These are phyloP conservation scores for Rhabdornis inornatus DNA, from an alignment of 2,113 vertebrate genomes.

Conservation along the genomic window DNA sequence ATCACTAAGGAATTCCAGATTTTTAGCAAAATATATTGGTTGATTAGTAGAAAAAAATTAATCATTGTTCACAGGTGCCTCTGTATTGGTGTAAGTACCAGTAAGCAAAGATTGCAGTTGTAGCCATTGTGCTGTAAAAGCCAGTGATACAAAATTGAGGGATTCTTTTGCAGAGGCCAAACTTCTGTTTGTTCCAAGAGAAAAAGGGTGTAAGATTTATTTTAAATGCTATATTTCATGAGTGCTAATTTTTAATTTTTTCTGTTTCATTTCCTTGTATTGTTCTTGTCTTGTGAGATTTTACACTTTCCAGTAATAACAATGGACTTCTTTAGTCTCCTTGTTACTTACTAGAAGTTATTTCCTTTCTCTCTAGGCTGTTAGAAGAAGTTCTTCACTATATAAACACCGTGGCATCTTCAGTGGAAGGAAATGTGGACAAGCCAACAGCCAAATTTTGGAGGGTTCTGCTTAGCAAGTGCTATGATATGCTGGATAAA, in stretches of 20 bases:
- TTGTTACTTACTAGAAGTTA: background rate
- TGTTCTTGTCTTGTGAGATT: background rate
- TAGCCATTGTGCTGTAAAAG: background rate
- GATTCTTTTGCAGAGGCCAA: background rate
- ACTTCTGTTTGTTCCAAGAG: background rate
- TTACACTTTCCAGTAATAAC: background rate
- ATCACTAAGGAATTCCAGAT: background rate
- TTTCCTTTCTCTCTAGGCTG: slow-evolving; percentile 72
- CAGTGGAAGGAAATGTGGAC: slow-evolving; percentile 84
- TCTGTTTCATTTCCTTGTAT: background rate
- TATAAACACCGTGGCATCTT: slow-evolving; percentile 84
- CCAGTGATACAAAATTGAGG: background rate
- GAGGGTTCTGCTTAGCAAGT: slow-evolving; percentile 90
- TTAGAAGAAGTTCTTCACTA: slow-evolving; percentile 87
- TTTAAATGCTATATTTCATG: background rate
- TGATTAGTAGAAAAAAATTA: background rate
- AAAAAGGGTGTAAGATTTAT: background rate
- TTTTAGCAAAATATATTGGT: background rate
- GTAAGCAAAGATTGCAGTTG: background rate
- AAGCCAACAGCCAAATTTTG: slow-evolving; percentile 90
- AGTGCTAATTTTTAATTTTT: background rate
- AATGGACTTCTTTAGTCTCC: background rate
- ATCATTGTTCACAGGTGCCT: background rate
- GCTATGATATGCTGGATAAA: slow-evolving; percentile 91
- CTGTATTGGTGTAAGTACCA: background rate